Evolutionary conservation across 2,888 invertebrate genomes (phyloP), one percentile per base, ranked within the genome.

Genomic region (Drosophila colorata): DNA sequence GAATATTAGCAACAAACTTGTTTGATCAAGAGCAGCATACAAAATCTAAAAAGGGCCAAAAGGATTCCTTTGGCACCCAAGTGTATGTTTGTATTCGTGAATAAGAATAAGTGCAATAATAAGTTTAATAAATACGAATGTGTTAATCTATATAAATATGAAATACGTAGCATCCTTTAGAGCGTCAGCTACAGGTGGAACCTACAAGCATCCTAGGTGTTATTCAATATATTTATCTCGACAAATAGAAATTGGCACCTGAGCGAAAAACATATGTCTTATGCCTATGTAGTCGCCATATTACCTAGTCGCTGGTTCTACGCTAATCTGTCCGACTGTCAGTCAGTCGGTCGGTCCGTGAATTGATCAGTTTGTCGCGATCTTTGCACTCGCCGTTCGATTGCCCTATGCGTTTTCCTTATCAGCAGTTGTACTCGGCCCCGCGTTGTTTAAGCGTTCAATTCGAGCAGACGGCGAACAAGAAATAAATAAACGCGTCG

Each of bases 1-100:
- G 69, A 82, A 88, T 72, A 72, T 70, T 72, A 72, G 66, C 83
- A 75, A 88, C 69, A 86, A 82, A 79, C 80, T 88, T 70, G 83
- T 58, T 73, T 44, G 40, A 56, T 48, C 49, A 14, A 13, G 33
- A 48, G 3, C 31, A 8, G n/a, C 59, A 63, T 37, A 37, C 25
- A n/a, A 48, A 16, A 33, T 25, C 28, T 8, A 28, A 38, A 33
- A 58, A 44, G 20, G 8, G 38, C 31, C 58, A 31, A 44, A 57
- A 43, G 59, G 58, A 71, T 55, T 23, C 23, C n/a, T 4, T 14
- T 41, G 40, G 55, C 66, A 49, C 43, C 13, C 35, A 37, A 76
- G 51, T 72, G 65, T 56, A 35, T 43, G 43, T 14, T 65, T 23
- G n/a, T 13, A 8, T 14, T 16, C 6, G 49, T 59, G 64, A 53